Evolutionary conservation across 2,113 vertebrate species (phyloP).

Genomic region (Dascyllus trimaculatus): DNA sequence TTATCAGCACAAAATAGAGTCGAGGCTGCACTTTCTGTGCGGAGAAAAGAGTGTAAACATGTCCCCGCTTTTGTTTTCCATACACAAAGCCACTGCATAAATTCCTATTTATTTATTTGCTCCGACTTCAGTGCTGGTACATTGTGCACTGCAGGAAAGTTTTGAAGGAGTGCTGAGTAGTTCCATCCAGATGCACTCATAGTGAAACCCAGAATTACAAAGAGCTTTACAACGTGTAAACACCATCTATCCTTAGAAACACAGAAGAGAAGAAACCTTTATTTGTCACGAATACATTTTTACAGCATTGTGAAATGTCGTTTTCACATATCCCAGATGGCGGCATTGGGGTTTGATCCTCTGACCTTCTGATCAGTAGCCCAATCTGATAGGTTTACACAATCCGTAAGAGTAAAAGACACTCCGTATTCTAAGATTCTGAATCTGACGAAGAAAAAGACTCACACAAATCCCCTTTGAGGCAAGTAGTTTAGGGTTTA

Average conservation of each 20-base stretch:
- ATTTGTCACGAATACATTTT: too few relatives aligned
- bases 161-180: neutral
- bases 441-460: neutral
- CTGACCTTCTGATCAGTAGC: too few relatives aligned
- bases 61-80: conserved; percentile 38
- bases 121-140: neutral
- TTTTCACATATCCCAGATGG: too few relatives aligned
- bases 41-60: conserved; percentile 26
- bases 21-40: conserved; percentile 44
- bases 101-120: conserved; percentile 9
- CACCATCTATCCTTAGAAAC: neutral
- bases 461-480: too few relatives aligned
- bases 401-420: too few relatives aligned
- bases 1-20: conserved; percentile 62
- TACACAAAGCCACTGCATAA: conserved; percentile 17
- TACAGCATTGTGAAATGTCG: too few relatives aligned
- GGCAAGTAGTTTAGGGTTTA: neutral
- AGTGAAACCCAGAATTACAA: neutral
- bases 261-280: too few relatives aligned
- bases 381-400: too few relatives aligned
- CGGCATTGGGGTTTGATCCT: too few relatives aligned
- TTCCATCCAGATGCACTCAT: neutral
- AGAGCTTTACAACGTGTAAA: too few relatives aligned
- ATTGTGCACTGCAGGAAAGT: neutral
- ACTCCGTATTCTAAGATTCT: neutral